These are phyloP conservation scores for Orthonevra nobilis DNA, from an alignment of 2,888 invertebrate genomes.

Conservation along the genomic window DNA sequence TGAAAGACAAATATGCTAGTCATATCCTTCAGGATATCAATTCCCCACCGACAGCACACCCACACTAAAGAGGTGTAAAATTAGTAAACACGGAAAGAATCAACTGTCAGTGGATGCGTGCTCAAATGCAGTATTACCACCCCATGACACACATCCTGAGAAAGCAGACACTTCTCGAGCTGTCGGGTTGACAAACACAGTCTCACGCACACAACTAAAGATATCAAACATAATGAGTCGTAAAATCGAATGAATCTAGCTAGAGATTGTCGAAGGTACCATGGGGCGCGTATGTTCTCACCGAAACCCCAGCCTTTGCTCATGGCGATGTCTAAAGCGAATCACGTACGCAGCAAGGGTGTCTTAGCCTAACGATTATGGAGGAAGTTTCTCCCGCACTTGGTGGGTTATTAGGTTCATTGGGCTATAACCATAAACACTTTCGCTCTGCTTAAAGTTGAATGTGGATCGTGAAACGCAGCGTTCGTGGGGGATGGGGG, in stretches of 20 bases:
- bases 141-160: conserved; percentile 12
- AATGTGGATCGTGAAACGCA: conserved; percentile 10
- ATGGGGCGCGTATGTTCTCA: conserved; percentile 17
- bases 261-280: conserved; percentile 2
- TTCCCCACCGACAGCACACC: conserved; percentile 18
- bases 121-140: conserved; percentile 48
- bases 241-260: conserved; percentile 54
- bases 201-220: conserved; percentile 1
- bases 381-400: conserved; percentile 29
- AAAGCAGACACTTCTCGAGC: conserved; percentile 4
- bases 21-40: conserved; percentile 58
- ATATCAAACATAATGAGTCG: conserved; percentile 60
- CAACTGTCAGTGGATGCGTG: conserved; percentile 62
- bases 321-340: conserved; percentile 39
- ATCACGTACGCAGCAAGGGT: conserved; percentile 65
- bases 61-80: conserved; percentile 53
- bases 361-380: conserved; percentile 51
- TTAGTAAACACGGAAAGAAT: conserved; percentile 55
- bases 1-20: conserved; percentile 33
- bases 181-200: conserved; percentile 30
- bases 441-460: conserved; percentile 41
- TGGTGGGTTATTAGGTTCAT: conserved; percentile 49
- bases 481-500: not conserved
- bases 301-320: not conserved
- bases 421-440: conserved; percentile 64